These are phyloP conservation scores for Oligia strigilis DNA, from an alignment of 2,888 invertebrate species.

Conservation along the genomic window DNA sequence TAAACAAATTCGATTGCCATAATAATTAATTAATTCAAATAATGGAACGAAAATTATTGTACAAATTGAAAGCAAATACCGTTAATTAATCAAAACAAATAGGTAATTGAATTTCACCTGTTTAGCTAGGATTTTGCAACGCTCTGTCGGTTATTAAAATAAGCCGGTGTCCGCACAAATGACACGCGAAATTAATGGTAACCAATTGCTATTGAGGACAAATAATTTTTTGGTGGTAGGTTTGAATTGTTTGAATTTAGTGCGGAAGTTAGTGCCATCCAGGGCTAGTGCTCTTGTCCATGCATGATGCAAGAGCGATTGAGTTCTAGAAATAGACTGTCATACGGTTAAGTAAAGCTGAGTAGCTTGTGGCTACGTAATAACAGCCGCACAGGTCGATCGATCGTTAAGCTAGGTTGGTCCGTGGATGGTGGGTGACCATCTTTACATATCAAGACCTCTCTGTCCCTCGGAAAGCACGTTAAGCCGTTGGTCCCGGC, in stretches of 20 bases:
- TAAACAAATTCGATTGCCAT: constrained; percentile 6
- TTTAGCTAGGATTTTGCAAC: constrained; percentile 39
- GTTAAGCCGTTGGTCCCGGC: too few relatives aligned
- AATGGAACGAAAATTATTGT: constrained; percentile 14
- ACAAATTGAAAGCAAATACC: constrained; percentile 57
- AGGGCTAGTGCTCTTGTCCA: neutral
- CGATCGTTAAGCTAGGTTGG: too few relatives aligned
- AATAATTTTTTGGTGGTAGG: neutral
- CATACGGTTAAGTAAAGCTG: neutral
- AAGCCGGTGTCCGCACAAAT: constrained; percentile 45
- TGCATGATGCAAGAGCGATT: too few relatives aligned
- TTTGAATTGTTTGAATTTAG: neutral
- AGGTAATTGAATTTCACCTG: constrained; percentile 46
- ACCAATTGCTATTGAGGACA: constrained; percentile 12
- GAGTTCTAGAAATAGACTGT: neutral
- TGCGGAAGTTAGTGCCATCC: neutral
- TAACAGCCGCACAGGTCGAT: too few relatives aligned
- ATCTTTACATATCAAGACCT: too few relatives aligned
- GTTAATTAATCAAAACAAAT: constrained; percentile 58
- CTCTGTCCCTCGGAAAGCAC: too few relatives aligned
- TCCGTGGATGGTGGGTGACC: too few relatives aligned
- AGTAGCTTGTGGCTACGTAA: too few relatives aligned
- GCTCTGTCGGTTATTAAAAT: constrained; percentile 43
- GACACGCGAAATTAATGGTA: constrained; percentile 15
- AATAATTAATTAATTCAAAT: neutral